Evolutionary conservation across 2,888 invertebrate species (phyloP).

Genomic region (Gymnosoma rotundatum): DNA sequence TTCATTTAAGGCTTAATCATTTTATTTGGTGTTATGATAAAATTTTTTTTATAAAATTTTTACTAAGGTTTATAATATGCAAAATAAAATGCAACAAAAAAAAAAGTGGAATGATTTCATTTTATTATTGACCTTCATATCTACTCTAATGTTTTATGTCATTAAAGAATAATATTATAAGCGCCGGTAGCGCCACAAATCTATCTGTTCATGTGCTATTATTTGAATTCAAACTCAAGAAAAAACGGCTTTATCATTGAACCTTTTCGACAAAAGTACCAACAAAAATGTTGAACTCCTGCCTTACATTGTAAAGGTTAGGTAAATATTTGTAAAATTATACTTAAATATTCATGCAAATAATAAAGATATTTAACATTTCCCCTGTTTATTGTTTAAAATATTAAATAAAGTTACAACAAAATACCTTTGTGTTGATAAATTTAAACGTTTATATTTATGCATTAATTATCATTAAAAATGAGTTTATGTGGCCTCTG

Average conservation of each 20-base stretch:
- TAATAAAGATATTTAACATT: constrained; percentile 61
- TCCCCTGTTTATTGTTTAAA: constrained; percentile 46
- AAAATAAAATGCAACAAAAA: too few species aligned
- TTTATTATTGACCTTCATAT: too few species aligned
- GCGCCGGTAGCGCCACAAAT: neutral
- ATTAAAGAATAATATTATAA: too few species aligned
- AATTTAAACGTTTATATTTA: constrained; percentile 27
- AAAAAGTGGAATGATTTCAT: too few species aligned
- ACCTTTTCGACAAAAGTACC: constrained; percentile 24
- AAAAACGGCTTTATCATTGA: constrained; percentile 34
- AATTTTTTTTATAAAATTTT: too few species aligned
- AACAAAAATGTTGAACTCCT: constrained; percentile 24
- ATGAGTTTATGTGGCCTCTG: constrained; percentile 56
- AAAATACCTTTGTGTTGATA: constrained; percentile 29
- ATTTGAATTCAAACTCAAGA: constrained; percentile 25
- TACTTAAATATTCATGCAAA: constrained; percentile 23
- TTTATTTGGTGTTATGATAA: too few species aligned
- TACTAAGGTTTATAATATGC: too few species aligned
- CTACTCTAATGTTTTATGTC: too few species aligned
- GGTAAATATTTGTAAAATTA: constrained; percentile 27
- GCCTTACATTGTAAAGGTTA: constrained; percentile 32
- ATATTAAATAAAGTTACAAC: constrained; percentile 22
- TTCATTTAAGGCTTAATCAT: too few species aligned
- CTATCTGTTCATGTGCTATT: constrained; percentile 11
- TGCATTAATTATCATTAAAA: constrained; percentile 69